Percentiles rank a stretch among this genome's conserved stretches.
Conservation (phyloP, 1,140 invertebrate species). For the Euura saliciscinereae region DNA sequence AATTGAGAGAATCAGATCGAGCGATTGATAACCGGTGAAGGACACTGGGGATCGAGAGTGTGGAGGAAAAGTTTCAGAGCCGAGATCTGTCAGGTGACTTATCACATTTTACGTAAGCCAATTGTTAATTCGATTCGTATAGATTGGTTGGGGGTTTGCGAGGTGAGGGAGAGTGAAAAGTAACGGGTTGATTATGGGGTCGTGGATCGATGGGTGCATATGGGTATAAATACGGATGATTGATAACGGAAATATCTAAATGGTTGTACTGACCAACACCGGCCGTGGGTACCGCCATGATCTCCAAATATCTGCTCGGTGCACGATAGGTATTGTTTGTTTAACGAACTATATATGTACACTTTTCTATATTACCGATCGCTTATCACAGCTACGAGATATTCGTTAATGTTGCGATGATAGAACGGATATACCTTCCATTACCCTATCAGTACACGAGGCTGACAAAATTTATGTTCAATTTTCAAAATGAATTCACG, state of each 20-base stretch:
- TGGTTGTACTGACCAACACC: constrained; percentile 55
- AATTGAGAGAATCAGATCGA: no score
- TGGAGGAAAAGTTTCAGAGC: no score
- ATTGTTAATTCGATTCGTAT: not conserved
- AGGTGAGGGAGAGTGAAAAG: no score
- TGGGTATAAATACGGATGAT: not conserved
- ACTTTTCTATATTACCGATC: not conserved
- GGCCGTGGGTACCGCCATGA: constrained; percentile 59
- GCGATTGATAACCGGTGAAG: no score
- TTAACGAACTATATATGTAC: not conserved
- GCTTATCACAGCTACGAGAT: not conserved
- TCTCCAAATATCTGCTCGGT: constrained; percentile 18
- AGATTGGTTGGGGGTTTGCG: not conserved
- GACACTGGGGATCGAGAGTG: no score
- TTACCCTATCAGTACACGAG: not conserved
- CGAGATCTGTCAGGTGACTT: not conserved
- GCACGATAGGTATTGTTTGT: not conserved
- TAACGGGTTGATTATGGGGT: not conserved
- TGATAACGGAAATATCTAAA: not conserved
- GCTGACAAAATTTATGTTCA: not conserved
- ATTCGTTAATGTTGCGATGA: not conserved
- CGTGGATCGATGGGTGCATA: not conserved
- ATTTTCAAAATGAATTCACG: constrained; percentile 3
- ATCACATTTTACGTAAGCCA: not conserved
- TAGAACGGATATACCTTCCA: not conserved